These are phyloP conservation scores for Edolisoma coerulescens DNA, from an alignment of 2,113 vertebrate genomes.

Conservation along the genomic window DNA sequence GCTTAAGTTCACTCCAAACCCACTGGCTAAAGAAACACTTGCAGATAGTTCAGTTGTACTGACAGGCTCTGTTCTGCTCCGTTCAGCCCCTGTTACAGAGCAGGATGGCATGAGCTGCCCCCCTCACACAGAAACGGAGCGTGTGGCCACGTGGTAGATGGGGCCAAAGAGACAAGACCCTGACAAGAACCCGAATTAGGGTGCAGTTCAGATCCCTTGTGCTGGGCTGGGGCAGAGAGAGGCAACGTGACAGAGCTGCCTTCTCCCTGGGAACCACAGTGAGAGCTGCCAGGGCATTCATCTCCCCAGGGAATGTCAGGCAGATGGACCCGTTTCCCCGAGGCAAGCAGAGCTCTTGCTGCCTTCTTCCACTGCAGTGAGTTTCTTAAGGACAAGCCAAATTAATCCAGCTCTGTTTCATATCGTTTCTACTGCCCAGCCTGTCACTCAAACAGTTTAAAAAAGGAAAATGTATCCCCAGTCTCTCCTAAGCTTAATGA, in stretches of 20 bases:
- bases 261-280: neutral
- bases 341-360: neutral
- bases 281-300: neutral
- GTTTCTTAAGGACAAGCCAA: neutral
- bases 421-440: neutral
- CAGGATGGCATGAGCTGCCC: fast-evolving
- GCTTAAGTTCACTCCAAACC: neutral
- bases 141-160: neutral
- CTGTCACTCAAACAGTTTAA: neutral
- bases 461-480: neutral
- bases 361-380: neutral
- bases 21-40: neutral
- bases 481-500: neutral
- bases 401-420: neutral
- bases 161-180: neutral
- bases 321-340: neutral
- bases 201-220: neutral
- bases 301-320: neutral
- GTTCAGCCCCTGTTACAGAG: neutral
- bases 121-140: neutral
- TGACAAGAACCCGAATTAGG: neutral
- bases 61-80: neutral
- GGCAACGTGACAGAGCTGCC: neutral
- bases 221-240: neutral
- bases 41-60: neutral